Conservation (phyloP, 2,797 vertebrate genomes). For the Anas georgica region DNA sequence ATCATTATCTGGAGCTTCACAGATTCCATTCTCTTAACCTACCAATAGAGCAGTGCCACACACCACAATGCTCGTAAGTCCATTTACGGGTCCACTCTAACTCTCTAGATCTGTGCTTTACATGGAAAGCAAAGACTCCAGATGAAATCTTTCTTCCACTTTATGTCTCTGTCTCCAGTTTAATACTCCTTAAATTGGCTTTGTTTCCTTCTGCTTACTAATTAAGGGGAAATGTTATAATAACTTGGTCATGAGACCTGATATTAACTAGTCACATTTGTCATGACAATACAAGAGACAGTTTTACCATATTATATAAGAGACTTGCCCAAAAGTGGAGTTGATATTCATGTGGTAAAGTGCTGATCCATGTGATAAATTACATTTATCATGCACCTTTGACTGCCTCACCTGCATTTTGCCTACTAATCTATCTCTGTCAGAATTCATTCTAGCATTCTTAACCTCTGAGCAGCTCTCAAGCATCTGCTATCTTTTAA, state of each 20-base stretch:
- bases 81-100: neutral
- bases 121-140: neutral
- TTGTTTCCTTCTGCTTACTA: neutral
- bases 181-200: neutral
- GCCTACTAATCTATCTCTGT: conserved; percentile 54
- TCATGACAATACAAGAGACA: neutral
- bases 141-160: neutral
- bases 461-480: conserved; percentile 33
- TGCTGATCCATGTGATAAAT: conserved; percentile 55
- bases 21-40: neutral
- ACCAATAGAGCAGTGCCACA: neutral
- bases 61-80: neutral
- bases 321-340: neutral
- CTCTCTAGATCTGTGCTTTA: neutral
- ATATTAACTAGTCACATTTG: neutral
- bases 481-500: conserved; percentile 26
- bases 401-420: conserved; percentile 42
- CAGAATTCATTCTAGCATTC: conserved; percentile 36
- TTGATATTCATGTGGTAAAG: conserved; percentile 32
- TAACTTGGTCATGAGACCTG: neutral
- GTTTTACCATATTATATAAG: neutral
- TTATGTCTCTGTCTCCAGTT: neutral
- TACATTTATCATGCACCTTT: conserved; percentile 60
- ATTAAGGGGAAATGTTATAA: neutral
- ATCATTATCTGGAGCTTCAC: neutral